Conservation (phyloP, 2,888 invertebrate genomes). For the Mesoligia furuncula region DNA sequence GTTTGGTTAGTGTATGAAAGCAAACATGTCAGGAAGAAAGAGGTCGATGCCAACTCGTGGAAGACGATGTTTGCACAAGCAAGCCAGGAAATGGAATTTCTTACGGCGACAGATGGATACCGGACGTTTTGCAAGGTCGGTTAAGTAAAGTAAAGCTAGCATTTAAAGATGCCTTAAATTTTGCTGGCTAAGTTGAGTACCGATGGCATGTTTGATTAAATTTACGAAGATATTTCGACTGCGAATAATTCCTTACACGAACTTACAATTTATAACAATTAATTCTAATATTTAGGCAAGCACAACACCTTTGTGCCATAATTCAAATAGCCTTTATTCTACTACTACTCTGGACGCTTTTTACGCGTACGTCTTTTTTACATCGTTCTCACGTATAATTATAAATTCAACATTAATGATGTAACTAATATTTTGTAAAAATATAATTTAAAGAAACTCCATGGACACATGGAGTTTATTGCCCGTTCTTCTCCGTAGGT, state of each 20-base stretch:
- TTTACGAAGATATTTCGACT: background rate
- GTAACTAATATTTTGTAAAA: too few relatives aligned
- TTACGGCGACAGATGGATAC: conserved; percentile 60
- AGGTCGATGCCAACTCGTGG: conserved; percentile 49
- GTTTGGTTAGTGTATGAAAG: conserved; percentile 46
- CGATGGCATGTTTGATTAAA: background rate
- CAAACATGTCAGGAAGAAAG: conserved; percentile 43
- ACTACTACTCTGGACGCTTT: too few relatives aligned
- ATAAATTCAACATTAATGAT: too few relatives aligned
- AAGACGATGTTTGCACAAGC: conserved; percentile 68
- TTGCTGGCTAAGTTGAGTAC: background rate
- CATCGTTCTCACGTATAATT: too few relatives aligned
- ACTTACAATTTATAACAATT: background rate
- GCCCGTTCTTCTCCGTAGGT: too few relatives aligned
- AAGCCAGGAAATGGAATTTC: conserved; percentile 74
- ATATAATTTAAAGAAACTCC: too few relatives aligned
- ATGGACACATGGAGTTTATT: too few relatives aligned
- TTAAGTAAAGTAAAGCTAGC: conserved; percentile 30
- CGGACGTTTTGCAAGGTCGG: conserved; percentile 25
- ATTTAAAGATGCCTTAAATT: conserved; percentile 7
- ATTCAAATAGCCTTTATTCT: background rate
- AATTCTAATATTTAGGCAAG: background rate
- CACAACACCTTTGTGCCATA: too few relatives aligned
- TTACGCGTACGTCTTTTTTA: too few relatives aligned
- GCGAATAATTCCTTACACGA: background rate